Percentiles rank a stretch among this genome's conserved stretches.
These are phyloP conservation scores for Orchesella cincta DNA, from an alignment of 1,140 invertebrate genomes.

Conservation along the genomic window DNA sequence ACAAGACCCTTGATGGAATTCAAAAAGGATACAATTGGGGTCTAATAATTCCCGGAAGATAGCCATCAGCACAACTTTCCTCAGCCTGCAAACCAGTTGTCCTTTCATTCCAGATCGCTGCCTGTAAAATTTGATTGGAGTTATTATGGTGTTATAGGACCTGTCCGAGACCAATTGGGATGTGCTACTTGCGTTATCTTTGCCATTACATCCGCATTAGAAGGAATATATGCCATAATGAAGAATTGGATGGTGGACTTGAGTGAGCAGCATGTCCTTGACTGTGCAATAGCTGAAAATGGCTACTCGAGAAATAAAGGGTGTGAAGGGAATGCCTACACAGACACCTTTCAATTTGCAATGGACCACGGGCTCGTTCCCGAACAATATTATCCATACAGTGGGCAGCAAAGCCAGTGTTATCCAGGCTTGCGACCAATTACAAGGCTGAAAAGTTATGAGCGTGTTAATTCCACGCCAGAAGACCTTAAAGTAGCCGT, in stretches of 20 bases:
- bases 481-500: background rate
- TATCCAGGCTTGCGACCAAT: background rate
- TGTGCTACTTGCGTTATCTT: slow-evolving; percentile 4
- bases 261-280: slow-evolving; percentile 1
- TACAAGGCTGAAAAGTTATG: background rate
- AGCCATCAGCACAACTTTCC: background rate
- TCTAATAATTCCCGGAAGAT: background rate
- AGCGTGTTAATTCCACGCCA: background rate
- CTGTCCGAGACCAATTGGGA: background rate
- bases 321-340: background rate
- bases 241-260: background rate
- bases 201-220: background rate
- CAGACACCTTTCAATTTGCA: slow-evolving; percentile 5
- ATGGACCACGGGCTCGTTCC: background rate
- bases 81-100: too few relatives aligned
- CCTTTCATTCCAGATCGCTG: background rate
- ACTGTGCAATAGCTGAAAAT: background rate
- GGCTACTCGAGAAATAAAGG: background rate
- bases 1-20: too few relatives aligned
- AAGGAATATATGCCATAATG: background rate
- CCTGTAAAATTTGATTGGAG: background rate
- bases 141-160: background rate
- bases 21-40: background rate
- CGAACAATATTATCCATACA: background rate
- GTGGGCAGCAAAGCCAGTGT: background rate